Conservation (phyloP, 2,888 invertebrate species). For the Muscina levida region DNA sequence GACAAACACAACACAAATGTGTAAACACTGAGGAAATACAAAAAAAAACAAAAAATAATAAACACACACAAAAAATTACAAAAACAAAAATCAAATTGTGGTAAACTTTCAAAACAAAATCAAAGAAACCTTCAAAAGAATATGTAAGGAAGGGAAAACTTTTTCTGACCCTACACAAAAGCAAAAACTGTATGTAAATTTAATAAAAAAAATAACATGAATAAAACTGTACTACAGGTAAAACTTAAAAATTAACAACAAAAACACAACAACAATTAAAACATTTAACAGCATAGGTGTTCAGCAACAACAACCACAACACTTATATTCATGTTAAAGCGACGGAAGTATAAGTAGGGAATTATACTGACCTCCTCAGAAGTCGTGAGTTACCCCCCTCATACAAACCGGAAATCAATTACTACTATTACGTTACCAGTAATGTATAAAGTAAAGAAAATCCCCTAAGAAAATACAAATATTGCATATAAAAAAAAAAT, state of each 20-base stretch:
- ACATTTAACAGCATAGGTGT: conserved; percentile 35
- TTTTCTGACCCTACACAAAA: neutral
- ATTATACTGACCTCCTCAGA: conserved; percentile 25
- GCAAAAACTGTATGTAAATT: conserved; percentile 49
- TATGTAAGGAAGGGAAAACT: neutral
- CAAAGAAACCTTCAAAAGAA: conserved; percentile 16
- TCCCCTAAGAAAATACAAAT: conserved; percentile 27
- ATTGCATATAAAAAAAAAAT: conserved; percentile 41
- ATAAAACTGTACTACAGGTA: conserved; percentile 55
- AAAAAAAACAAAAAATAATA: too few species aligned
- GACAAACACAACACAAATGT: neutral
- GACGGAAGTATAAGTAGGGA: conserved; percentile 51
- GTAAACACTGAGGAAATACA: conserved; percentile 36
- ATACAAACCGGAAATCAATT: conserved; percentile 57
- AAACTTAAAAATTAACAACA: conserved; percentile 43
- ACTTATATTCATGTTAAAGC: conserved; percentile 17
- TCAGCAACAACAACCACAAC: conserved; percentile 22
- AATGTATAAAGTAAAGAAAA: conserved; percentile 16
- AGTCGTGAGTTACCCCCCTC: neutral
- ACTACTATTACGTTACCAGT: conserved; percentile 46
- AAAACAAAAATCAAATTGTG: conserved; percentile 50
- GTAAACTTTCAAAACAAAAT: conserved; percentile 32
- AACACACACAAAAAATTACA: conserved; percentile 3
- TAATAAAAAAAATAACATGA: conserved; percentile 7
- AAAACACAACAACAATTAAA: neutral